Percentiles rank a stretch among this genome's conserved stretches.
Conservation (phyloP, 2,797 vertebrate species). For the Furcifer pardalis region DNA sequence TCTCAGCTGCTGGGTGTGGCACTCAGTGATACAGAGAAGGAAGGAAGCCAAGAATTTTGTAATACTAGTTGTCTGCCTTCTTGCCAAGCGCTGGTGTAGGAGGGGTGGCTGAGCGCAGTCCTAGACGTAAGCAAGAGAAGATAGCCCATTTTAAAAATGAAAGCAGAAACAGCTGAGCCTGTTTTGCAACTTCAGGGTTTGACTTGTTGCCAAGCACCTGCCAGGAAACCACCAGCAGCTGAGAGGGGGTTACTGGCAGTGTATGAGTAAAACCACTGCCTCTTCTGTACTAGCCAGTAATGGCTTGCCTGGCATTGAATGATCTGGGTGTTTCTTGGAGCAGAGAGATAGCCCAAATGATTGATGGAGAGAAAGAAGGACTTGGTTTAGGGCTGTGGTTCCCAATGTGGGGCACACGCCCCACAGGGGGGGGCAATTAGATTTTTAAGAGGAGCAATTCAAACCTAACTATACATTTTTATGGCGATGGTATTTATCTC, state of each 20-base stretch:
- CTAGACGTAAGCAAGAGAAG: background rate
- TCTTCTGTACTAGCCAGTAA: background rate
- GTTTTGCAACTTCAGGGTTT: slow-evolving; percentile 19
- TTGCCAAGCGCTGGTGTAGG: background rate
- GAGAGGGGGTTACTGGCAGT: background rate
- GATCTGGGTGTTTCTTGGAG: background rate
- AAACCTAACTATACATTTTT: too few species aligned
- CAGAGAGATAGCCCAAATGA: background rate
- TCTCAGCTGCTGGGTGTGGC: slow-evolving; percentile 33
- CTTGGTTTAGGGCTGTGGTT: too few species aligned
- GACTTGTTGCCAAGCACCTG: background rate
- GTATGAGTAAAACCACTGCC: background rate
- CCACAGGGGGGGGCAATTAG: too few species aligned
- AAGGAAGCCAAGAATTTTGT: slow-evolving; percentile 23
- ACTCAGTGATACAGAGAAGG: slow-evolving; percentile 12
- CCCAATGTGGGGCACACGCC: too few species aligned
- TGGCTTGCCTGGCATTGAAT: background rate
- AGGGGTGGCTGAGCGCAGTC: background rate
- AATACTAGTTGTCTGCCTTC: slow-evolving; percentile 11
- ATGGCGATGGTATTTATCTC: too few species aligned
- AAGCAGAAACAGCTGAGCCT: slow-evolving; percentile 27
- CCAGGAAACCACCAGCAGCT: slow-evolving; percentile 17
- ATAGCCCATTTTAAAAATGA: background rate
- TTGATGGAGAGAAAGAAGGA: background rate
- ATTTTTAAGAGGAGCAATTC: too few species aligned